phyloP scores from a whole-genome alignment of 2,797 vertebrate species.

The Hypotaenidia philippensis region DNA sequence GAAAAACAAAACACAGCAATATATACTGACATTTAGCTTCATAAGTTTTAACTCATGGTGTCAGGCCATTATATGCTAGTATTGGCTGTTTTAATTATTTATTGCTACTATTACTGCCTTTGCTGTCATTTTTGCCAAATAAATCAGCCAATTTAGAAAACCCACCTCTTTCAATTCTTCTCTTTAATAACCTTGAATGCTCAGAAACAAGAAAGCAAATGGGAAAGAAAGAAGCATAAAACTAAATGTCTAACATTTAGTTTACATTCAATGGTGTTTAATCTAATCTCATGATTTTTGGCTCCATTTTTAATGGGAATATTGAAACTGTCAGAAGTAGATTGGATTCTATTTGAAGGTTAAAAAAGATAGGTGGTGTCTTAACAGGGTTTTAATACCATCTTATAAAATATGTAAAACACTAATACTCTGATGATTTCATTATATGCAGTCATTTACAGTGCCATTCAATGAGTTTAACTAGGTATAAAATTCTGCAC shows the following conservation, averaged over 20 bases:
- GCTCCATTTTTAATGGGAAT: background rate
- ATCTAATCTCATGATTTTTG: background rate
- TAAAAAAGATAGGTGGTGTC: background rate
- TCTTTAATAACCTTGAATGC: background rate
- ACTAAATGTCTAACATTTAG: background rate
- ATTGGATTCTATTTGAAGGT: background rate
- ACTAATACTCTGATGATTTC: background rate
- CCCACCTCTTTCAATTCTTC: background rate
- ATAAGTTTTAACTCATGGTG: background rate
- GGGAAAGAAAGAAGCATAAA: background rate
- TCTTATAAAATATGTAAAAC: background rate
- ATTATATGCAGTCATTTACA: background rate
- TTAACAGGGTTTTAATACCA: background rate
- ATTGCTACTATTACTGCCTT: background rate
- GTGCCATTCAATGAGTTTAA: background rate
- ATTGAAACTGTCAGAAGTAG: background rate
- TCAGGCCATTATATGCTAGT: background rate
- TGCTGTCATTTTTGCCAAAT: background rate
- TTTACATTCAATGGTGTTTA: background rate
- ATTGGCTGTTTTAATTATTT: background rate
- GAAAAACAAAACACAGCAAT: background rate
- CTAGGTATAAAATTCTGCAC: background rate
- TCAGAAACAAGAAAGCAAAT: background rate
- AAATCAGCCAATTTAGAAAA: background rate
- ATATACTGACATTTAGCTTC: background rate